These are phyloP conservation scores for Lissonota sp. DNA, from an alignment of 2,888 invertebrate species.

Conservation along the genomic window DNA sequence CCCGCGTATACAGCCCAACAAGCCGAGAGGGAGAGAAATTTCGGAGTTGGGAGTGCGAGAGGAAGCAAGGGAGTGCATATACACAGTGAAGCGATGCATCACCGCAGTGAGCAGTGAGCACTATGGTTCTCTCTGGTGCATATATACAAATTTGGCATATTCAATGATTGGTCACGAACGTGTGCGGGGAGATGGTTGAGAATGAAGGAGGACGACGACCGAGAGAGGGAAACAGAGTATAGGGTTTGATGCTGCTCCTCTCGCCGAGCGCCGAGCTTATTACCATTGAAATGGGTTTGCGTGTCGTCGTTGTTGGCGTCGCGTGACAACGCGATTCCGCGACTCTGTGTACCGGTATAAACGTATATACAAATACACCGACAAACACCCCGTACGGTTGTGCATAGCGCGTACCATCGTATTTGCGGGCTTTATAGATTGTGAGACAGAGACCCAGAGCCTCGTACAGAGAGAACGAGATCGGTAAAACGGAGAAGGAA, in stretches of 20 bases:
- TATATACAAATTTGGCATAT: constrained; percentile 79
- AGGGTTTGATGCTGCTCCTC: constrained; percentile 41
- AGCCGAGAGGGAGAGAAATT: constrained; percentile 49
- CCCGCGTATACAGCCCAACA: constrained; percentile 33
- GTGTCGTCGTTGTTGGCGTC: constrained; percentile 64
- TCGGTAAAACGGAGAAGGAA: constrained; percentile 27
- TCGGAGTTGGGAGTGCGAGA: constrained; percentile 1
- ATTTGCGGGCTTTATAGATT: constrained; percentile 11
- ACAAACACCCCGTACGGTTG: constrained; percentile 14
- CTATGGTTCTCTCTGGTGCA: constrained; percentile 69
- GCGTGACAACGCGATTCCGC: constrained; percentile 64
- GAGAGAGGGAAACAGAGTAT: constrained; percentile 20
- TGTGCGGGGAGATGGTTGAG: constrained; percentile 26
- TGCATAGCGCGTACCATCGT: constrained; percentile 16
- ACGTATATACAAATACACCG: constrained; percentile 36
- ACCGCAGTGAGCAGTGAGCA: constrained; percentile 26
- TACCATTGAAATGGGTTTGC: constrained; percentile 70
- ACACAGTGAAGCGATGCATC: constrained; percentile 46
- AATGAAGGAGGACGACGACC: constrained; percentile 6
- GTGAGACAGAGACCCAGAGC: constrained; percentile 22
- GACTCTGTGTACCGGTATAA: constrained; percentile 37
- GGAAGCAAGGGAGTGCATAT: constrained; percentile 11
- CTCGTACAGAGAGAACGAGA: constrained; percentile 21
- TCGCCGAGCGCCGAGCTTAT: constrained; percentile 60
- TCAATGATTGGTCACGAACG: constrained; percentile 76